Evolutionary conservation across 1,140 invertebrate species (phyloP).

Genomic region (Papilio dardanus): DNA sequence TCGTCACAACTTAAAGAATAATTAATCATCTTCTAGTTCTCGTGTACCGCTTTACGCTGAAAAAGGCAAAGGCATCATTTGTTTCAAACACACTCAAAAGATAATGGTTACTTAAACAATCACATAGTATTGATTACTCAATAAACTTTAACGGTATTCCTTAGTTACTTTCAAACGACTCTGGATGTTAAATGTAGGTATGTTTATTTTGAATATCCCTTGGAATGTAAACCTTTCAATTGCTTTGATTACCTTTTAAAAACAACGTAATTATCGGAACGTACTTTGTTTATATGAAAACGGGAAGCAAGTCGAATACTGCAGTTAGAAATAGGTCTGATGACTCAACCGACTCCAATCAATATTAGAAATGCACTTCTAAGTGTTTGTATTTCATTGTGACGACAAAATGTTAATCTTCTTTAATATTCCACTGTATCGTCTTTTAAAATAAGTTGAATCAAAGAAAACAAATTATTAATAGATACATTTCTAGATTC

Average conservation of each 20-base stretch:
- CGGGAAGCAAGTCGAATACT: slow-evolving; percentile 5
- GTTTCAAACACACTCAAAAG: too few species aligned
- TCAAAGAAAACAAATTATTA: too few species aligned
- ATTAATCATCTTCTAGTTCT: not conserved
- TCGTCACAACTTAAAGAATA: not conserved
- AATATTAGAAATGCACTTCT: not conserved
- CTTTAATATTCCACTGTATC: not conserved
- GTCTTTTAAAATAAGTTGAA: not conserved
- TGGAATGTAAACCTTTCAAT: not conserved
- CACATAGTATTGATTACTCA: too few species aligned
- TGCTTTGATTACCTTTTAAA: not conserved
- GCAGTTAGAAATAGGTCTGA: slow-evolving; percentile 3
- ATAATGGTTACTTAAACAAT: too few species aligned
- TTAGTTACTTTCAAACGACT: too few species aligned
- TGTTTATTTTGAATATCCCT: not conserved
- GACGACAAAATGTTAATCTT: not conserved
- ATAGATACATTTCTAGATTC: too few species aligned
- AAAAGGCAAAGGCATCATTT: not conserved
- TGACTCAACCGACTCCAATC: not conserved
- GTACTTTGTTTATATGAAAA: not conserved
- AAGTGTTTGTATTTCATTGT: not conserved
- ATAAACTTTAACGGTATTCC: too few species aligned
- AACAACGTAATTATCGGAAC: not conserved
- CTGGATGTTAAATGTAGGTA: not conserved
- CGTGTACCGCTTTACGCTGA: too few species aligned